Conservation (phyloP, 2,113 vertebrate genomes). For the Chamaetylas fuelleborni region DNA sequence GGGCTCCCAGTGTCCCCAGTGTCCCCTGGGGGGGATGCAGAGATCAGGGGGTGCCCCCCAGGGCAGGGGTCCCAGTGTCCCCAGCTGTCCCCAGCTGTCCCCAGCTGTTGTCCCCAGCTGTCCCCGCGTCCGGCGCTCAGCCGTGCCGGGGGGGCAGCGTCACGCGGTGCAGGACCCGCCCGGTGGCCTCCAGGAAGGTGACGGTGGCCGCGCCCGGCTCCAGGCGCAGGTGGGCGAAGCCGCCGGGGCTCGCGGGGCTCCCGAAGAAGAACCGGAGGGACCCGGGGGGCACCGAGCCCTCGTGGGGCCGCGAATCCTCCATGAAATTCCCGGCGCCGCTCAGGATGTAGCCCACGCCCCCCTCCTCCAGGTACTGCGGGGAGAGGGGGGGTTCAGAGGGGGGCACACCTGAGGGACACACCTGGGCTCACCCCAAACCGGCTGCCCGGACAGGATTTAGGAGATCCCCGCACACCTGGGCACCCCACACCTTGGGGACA, state of each 20-base stretch:
- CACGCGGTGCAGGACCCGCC: not conserved
- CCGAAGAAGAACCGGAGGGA: not conserved
- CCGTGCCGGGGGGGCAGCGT: not conserved
- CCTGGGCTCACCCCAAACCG: not conserved
- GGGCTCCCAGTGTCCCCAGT: not conserved
- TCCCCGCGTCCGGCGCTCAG: not conserved
- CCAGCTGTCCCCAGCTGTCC: not conserved
- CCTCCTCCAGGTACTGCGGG: not conserved
- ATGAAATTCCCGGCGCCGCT: conserved; percentile 3
- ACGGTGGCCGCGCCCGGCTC: not conserved
- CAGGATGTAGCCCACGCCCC: not conserved
- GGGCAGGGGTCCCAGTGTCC: not conserved
- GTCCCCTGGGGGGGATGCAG: too few relatives aligned
- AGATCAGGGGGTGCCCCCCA: too few relatives aligned
- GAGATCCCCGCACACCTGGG: too few relatives aligned
- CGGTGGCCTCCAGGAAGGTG: not conserved
- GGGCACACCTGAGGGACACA: not conserved
- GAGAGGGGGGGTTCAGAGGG: not conserved
- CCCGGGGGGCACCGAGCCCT: not conserved
- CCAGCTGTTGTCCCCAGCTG: not conserved
- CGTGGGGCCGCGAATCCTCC: not conserved
- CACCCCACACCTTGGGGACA: too few relatives aligned
- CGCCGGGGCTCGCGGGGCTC: not conserved
- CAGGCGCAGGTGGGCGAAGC: not conserved
- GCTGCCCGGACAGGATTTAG: too few relatives aligned